Base-by-base conservation (phyloP, 1,140 invertebrate species). In the Drosophila triauraria region DNA sequence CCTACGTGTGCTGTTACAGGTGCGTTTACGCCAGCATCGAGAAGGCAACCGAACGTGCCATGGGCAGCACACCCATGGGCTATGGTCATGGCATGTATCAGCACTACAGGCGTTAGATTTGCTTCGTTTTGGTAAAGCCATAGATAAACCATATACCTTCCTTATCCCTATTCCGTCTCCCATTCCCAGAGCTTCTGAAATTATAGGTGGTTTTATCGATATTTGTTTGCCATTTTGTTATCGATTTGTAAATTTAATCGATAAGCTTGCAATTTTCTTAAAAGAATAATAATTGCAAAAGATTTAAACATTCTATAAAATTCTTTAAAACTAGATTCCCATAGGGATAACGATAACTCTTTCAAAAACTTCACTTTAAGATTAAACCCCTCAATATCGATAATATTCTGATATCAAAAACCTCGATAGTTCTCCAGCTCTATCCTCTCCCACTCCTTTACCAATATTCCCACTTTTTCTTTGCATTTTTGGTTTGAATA, bases 1-100 rank as follows among this genome's bases (percentile, higher is more conserved):
- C 95, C 82, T 95, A 95, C 93, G 95, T 96, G 95, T 96, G 95
- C 94, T 95, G 95, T 93, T 96, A 95, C 88, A 93, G 93, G 80
- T 95, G 95, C 93, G 95, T 95, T 75, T 87, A 86, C 64, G 79
- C 83, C 62, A 93, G 92, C 80, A 93, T 93, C 76, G 92, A 93
- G 80, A 93, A 92, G 80, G 92, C 92, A 74, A 93, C 92, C 57
- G 92, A 93, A 92, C 92, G 92, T 80, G 91, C 92, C 75, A 93
- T 93, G 92, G 92, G 92, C 91, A 92, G 92, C 90, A 92, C 91
- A 93, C 92, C 92, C 67, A 91, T 93, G 80, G 82, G 92, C 70
- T 92, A 93, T 84, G 84, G 84, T 82, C 84, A 86, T 74, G 84
- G 91, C 77, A 92, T 91, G 91, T 92, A 92, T 83, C 85, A 88